Evolutionary conservation across 2,888 invertebrate species (phyloP).

Genomic region (Hypolimnas misippus): DNA sequence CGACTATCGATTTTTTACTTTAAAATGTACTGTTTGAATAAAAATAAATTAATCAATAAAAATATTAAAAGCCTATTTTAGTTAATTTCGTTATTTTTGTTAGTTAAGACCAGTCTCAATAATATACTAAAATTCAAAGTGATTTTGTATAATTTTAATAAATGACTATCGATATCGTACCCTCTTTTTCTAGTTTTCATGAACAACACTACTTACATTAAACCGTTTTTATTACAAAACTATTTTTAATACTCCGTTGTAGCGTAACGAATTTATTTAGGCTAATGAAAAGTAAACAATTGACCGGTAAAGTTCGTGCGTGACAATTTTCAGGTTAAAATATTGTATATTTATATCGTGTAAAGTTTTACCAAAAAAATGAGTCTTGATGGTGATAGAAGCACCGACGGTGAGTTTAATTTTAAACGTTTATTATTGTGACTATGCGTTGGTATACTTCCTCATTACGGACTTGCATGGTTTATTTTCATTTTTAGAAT

Average conservation of each 20-base stretch:
- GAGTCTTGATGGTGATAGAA: constrained; percentile 65
- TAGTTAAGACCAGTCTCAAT: too few species aligned
- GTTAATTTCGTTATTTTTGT: too few species aligned
- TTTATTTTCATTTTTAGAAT: constrained; percentile 67
- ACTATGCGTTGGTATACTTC: constrained; percentile 66
- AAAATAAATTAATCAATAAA: not conserved
- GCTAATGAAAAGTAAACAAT: constrained; percentile 67
- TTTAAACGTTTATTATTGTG: constrained; percentile 55
- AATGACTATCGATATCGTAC: not conserved
- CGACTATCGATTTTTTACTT: not conserved
- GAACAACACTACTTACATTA: constrained; percentile 44
- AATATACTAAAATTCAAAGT: not conserved
- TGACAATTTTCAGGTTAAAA: constrained; percentile 48
- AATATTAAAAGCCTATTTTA: not conserved
- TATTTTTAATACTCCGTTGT: constrained; percentile 63
- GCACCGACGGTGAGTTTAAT: constrained; percentile 64
- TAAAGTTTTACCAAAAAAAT: constrained; percentile 52
- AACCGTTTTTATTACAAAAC: constrained; percentile 60
- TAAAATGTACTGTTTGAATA: too few species aligned
- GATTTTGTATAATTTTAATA: not conserved
- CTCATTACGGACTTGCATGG: constrained; percentile 46
- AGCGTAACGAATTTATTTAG: constrained; percentile 64
- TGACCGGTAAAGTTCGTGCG: constrained; percentile 54
- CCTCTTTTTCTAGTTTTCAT: not conserved
- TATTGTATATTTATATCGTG: constrained; percentile 12